A percentile compares a stretch with the other conserved stretches of the same genome.
These are phyloP conservation scores for Muricea muricata DNA, from an alignment of 92 coral and sea anemone species.

Conservation along the genomic window DNA sequence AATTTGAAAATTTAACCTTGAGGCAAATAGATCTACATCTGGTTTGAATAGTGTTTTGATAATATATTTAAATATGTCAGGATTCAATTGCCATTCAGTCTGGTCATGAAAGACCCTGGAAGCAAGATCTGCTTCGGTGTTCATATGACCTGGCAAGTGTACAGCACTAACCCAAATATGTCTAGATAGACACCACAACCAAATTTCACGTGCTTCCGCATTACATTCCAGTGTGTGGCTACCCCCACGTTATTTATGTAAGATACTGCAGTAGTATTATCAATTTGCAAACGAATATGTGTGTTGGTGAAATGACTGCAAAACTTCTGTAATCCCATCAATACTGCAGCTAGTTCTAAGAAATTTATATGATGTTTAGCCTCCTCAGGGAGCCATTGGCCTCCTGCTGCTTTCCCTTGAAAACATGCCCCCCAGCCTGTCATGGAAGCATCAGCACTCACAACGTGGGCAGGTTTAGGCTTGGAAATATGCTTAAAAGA, in stretches of 20 bases:
- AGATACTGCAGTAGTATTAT: conserved; percentile 60
- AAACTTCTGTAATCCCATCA: conserved; percentile 40
- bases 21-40: conserved; percentile 62
- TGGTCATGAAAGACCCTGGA: too few species aligned
- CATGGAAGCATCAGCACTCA: background rate
- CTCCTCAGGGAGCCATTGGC: conserved; percentile 7
- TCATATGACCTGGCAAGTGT: conserved; percentile 23
- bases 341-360: conserved; percentile 51
- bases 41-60: background rate
- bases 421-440: background rate
- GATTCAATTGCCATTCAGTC: conserved; percentile 62
- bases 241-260: conserved; percentile 55
- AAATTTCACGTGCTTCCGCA: conserved; percentile 40
- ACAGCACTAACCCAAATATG: conserved; percentile 23
- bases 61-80: conserved; percentile 21
- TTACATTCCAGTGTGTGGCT: conserved; percentile 45
- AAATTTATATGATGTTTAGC: conserved; percentile 41
- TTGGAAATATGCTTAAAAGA: background rate
- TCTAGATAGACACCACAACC: conserved; percentile 15
- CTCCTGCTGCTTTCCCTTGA: background rate
- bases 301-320: background rate
- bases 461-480: background rate
- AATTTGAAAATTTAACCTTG: conserved; percentile 57
- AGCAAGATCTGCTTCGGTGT: conserved; percentile 14
- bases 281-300: conserved; percentile 44